A percentile compares a stretch with the other conserved stretches of the same genome.
Evolutionary conservation across 1,140 invertebrate species (phyloP).

Genomic region (Bombus terrestris): DNA sequence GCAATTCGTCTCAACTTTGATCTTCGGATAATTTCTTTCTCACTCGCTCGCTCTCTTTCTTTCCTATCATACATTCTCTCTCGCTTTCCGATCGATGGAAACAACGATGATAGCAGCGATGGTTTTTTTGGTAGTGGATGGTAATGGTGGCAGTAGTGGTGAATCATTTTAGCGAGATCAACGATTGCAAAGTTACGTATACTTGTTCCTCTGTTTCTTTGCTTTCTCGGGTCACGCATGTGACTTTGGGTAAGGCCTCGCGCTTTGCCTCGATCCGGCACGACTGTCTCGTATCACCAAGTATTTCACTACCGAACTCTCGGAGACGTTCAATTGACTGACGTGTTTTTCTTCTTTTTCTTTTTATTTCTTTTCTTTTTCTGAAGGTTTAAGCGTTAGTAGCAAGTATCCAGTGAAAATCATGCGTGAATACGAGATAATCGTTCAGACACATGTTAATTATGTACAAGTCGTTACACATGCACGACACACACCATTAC

Average conservation of each 20-base stretch:
- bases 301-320: neutral
- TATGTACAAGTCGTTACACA: slow-evolving; percentile 60
- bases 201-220: slow-evolving; percentile 16
- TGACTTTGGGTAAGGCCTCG: slow-evolving; percentile 64
- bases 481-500: slow-evolving; percentile 52
- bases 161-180: slow-evolving; percentile 58
- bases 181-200: slow-evolving; percentile 55
- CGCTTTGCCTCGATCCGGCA: slow-evolving; percentile 49
- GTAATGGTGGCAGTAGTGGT: slow-evolving; percentile 56
- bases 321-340: neutral
- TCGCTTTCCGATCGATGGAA: slow-evolving; percentile 38
- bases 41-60: neutral
- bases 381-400: neutral
- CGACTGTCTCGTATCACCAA: slow-evolving; percentile 47
- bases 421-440: slow-evolving; percentile 52
- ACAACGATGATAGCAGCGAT: slow-evolving; percentile 34
- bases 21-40: slow-evolving; percentile 16
- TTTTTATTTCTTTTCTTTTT: neutral
- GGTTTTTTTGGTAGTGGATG: slow-evolving; percentile 29
- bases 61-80: neutral
- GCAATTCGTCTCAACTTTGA: slow-evolving; percentile 33
- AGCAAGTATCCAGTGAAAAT: neutral
- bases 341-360: neutral
- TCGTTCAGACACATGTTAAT: slow-evolving; percentile 58
- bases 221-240: slow-evolving; percentile 59